Conservation (phyloP, 2,797 vertebrate species). For the Tachyglossus aculeatus region DNA sequence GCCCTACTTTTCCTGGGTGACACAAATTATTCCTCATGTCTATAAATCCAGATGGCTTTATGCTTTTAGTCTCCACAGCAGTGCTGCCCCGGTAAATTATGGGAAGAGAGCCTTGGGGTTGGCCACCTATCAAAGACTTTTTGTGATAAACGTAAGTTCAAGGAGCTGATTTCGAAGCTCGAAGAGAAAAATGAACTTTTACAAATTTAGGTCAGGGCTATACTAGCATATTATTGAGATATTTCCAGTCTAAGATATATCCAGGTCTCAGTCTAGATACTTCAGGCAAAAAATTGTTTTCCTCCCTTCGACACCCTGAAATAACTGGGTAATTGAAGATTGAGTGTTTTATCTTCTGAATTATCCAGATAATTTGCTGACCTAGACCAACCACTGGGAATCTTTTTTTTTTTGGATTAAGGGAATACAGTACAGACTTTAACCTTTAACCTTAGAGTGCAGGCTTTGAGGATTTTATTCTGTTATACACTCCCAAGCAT, state of each 20-base stretch:
- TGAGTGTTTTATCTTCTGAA: too few relatives aligned
- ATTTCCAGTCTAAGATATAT: too few relatives aligned
- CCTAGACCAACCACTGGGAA: too few relatives aligned
- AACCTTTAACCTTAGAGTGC: too few relatives aligned
- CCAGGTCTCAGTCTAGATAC: too few relatives aligned
- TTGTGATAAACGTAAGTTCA: conserved; percentile 2
- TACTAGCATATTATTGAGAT: too few relatives aligned
- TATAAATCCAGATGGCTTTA: conserved; percentile 44
- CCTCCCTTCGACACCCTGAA: not conserved
- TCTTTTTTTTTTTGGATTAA: too few relatives aligned
- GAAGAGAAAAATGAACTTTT: conserved; percentile 25
- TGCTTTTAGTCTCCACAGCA: conserved; percentile 34
- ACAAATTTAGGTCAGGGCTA: too few relatives aligned
- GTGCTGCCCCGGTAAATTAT: conserved; percentile 32
- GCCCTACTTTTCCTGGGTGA: conserved; percentile 53
- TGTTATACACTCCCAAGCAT: too few relatives aligned
- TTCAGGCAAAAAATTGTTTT: not conserved
- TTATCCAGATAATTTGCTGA: too few relatives aligned
- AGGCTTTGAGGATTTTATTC: too few relatives aligned
- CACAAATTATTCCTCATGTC: conserved; percentile 46
- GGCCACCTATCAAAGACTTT: conserved; percentile 35
- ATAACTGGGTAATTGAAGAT: conserved; percentile 45
- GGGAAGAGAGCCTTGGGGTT: conserved; percentile 2
- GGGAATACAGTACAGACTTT: too few relatives aligned
- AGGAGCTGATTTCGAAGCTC: conserved; percentile 41